Base-by-base conservation (phyloP, 2,113 vertebrate genomes). In the Pipra filicauda region DNA sequence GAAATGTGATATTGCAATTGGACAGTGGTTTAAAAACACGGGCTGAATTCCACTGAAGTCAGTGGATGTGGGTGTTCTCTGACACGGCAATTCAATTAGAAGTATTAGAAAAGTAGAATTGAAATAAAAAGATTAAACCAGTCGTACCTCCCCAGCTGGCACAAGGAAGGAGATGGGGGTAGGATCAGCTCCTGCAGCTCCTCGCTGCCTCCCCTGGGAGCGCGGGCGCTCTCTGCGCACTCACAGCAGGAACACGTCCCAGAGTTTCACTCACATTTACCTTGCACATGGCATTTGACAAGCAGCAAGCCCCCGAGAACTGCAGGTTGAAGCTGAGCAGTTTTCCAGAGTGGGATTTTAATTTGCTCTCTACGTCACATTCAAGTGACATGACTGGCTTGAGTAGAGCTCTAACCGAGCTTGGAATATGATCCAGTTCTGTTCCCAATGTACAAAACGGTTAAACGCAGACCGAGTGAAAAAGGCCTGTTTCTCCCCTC, bases 191-290 rank as follows among this genome's bases (percentile, higher is more conserved):
- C 2, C 64, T 7, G 46, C 48, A 24, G 71, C 1, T 16, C 12
- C 49, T 2, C 0, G 51, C 58, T 17, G 83, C 80, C 59, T 24
- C 8, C n/a, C 51, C 13, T 0, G 6, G 33, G 12, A 69, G 33
- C 57, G 3, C 14, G 6, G 7, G 1, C 1, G 79, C 28, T 76
- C 39, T 11, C 74, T 0, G 48, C 0, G 65, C 61, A 28, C 44
- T 5, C 39, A 0, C 39, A 2, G 8, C 70, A 3, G 52, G 35
- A 57, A 1, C 31, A 1, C 64, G 22, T 4, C 75, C 31, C 11
- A 3, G 44, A 1, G 57, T n/a, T 52, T 21, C n/a, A 14, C 39
- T 30, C 57, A 8, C 85, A 11, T 46, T 61, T 27, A 14, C 73
- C 44, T 26, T 1, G 43, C 71, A 11, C 11, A 4, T 3, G 39